Base-by-base conservation (phyloP, 2,113 vertebrate species). In the Blennius ocellaris region DNA sequence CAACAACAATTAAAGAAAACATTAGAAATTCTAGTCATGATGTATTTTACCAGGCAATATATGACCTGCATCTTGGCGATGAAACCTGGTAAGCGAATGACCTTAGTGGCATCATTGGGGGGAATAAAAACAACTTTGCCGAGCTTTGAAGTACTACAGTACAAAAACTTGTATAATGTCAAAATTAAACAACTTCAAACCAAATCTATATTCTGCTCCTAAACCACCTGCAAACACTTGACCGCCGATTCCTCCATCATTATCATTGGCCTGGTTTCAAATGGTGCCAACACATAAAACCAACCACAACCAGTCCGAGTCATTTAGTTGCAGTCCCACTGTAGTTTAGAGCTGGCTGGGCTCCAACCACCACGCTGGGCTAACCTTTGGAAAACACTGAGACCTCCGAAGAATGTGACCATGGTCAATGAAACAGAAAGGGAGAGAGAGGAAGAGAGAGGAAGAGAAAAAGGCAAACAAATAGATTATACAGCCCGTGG, bases 351-450 rank as follows among this genome's bases (percentile, higher is more conserved):
- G 53, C 75, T 92, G 89, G 89, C 91, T 5, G 0, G 14, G 40
- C 17, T 88, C 89, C 88, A 90, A 77, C 58, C 68, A 76, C 80
- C 82, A 73, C 21, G 67, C 81, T 16, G 82, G 69, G 75, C 81
- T 86, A 90, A 93, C 90, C 90, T 90, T 92, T 84, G 80, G 79
- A 90, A 92, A 93, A 87, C 88, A 90, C 84, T 72, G 86, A 88
- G 87, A 82, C 85, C 86, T 89, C 89, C 16, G 78, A 91, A 88
- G 88, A 93, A 94, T 92, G 90, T 82, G 88, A 84, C 85, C 87
- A 87, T 75, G 87, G 90, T 90, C 87, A 91, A 87, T 86, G 88
- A 82, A 76, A 83, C 69, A 67, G 85, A 73, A 62, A 61, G 77
- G 81, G 72, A 81, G 67, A 67, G 85, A 76, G 65, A 60, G 77